These are phyloP conservation scores for Eunapius fragilis DNA, from an alignment of 37 sponge, comb jelly and placozoan genomes.

Conservation along the genomic window DNA sequence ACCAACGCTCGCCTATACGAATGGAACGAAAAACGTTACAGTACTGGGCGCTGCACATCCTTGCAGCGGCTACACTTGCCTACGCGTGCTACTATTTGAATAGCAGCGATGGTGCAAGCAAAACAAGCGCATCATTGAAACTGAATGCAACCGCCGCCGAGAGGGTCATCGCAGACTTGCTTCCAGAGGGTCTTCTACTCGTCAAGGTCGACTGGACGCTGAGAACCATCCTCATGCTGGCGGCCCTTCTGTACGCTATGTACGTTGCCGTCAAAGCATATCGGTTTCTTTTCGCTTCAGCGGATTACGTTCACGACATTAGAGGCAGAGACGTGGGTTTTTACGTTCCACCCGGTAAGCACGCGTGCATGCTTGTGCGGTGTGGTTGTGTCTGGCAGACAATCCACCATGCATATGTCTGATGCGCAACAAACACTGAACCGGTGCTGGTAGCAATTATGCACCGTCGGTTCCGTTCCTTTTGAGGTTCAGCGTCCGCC, in stretches of 20 bases:
- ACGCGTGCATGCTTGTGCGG: no score
- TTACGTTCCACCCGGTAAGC: not conserved
- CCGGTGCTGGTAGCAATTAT: no score
- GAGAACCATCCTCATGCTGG: not conserved
- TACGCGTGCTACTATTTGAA: not conserved
- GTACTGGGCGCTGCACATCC: not conserved
- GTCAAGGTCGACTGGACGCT: not conserved
- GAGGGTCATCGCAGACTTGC: not conserved
- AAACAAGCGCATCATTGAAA: not conserved
- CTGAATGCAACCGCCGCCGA: not conserved
- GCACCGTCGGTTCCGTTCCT: no score
- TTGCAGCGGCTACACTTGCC: not conserved
- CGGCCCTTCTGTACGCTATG: not conserved
- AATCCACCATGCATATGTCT: no score
- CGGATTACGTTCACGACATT: not conserved
- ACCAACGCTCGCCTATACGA: no score
- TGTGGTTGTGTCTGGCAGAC: no score
- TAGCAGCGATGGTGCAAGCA: not conserved
- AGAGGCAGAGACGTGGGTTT: not conserved
- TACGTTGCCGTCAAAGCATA: not conserved
- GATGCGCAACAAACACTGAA: no score
- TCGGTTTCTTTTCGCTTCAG: not conserved
- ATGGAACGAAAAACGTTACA: not conserved
- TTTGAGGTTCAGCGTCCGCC: no score
- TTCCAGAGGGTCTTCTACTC: not conserved